Conservation (phyloP, 2,113 vertebrate genomes). For the Stomatorhinus ivindoensis region DNA sequence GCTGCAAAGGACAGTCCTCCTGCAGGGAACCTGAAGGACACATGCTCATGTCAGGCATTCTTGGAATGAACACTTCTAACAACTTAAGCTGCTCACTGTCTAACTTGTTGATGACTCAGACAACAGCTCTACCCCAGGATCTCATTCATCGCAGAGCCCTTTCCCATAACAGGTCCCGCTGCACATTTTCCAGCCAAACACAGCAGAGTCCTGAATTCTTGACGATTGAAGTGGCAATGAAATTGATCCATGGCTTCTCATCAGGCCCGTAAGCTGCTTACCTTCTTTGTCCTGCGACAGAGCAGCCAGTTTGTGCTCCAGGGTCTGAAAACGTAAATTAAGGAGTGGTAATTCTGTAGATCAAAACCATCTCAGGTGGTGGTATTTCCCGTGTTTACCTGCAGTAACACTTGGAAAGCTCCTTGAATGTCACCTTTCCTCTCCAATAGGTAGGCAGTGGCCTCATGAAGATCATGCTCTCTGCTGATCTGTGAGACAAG, state of each 20-base stretch:
- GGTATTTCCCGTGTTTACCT: constrained; percentile 55
- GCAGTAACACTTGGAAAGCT: constrained; percentile 80
- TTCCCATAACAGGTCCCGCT: not conserved
- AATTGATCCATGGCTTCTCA: not conserved
- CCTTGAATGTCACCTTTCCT: constrained; percentile 82
- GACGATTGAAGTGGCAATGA: not conserved
- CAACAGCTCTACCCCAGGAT: not conserved
- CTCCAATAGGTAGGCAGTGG: constrained; percentile 80
- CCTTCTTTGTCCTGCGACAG: constrained; percentile 37
- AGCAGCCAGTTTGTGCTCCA: constrained; percentile 50
- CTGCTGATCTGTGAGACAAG: constrained; percentile 68
- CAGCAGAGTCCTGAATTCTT: not conserved
- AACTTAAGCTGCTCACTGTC: not conserved
- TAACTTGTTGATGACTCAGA: not conserved
- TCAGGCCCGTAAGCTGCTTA: not conserved
- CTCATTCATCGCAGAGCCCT: not conserved
- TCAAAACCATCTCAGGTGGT: not conserved
- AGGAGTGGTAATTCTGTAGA: not conserved
- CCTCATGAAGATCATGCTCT: constrained; percentile 72
- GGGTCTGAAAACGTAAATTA: constrained; percentile 38
- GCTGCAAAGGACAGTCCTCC: constrained; percentile 45
- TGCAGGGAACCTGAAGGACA: constrained; percentile 27
- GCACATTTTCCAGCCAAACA: not conserved
- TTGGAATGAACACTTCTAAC: not conserved
- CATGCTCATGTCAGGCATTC: not conserved